Conservation (phyloP, 2,113 vertebrate genomes). For the Heterochromis multidens region DNA sequence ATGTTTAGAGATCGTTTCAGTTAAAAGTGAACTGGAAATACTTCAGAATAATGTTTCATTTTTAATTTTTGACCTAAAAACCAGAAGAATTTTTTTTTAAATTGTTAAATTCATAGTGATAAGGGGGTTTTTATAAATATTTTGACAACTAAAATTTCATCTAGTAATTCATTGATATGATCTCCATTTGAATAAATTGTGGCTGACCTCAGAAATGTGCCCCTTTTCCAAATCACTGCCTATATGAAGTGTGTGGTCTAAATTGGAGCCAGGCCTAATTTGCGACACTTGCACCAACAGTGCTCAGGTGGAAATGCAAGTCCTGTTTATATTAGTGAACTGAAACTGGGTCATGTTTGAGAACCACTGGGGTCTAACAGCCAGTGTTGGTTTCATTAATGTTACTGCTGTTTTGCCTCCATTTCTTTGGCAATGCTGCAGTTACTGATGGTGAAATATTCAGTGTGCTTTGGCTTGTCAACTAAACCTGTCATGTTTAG, state of each 20-base stretch:
- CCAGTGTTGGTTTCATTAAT: neutral
- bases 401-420: neutral
- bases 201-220: neutral
- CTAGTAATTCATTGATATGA: neutral
- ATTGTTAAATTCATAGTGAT: neutral
- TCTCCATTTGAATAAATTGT: neutral
- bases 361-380: conserved; percentile 20
- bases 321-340: conserved; percentile 13
- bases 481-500: neutral
- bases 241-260: neutral
- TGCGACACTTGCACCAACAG: conserved; percentile 1
- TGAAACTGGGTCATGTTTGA: conserved; percentile 43
- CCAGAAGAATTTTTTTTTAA: too few species aligned
- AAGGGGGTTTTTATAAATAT: neutral
- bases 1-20: too few species aligned
- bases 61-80: too few species aligned
- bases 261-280: neutral
- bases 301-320: conserved; percentile 14
- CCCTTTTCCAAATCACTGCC: neutral
- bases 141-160: neutral
- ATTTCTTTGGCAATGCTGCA: neutral
- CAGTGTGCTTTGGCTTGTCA: neutral
- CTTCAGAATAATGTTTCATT: too few species aligned
- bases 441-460: neutral
- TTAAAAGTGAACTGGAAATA: too few species aligned